Percentiles rank a stretch among this genome's conserved stretches.
Conservation (phyloP, 2,888 invertebrate genomes). For the Linnaemya vulpina region DNA sequence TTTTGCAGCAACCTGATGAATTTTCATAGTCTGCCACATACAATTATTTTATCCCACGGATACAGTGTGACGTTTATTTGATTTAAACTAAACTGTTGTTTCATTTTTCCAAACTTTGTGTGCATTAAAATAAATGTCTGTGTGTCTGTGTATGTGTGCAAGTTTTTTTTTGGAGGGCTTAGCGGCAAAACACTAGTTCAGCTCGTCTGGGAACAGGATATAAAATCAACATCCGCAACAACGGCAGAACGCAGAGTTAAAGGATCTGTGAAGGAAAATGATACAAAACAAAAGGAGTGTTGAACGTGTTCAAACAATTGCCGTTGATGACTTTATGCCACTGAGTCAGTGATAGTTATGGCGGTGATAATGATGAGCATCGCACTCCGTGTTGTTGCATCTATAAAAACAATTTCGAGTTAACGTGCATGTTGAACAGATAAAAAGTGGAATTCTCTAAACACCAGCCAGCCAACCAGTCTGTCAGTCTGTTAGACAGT, state of each 20-base stretch:
- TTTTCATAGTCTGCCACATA: not conserved
- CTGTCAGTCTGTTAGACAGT: no score
- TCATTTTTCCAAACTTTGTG: not conserved
- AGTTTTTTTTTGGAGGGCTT: no score
- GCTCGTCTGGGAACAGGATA: not conserved
- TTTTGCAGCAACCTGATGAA: not conserved
- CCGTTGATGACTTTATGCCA: constrained; percentile 11
- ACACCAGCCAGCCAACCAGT: no score
- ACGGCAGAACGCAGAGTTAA: not conserved
- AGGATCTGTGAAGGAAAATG: constrained; percentile 12
- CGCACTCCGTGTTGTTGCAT: constrained; percentile 28
- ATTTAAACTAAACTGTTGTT: constrained; percentile 14
- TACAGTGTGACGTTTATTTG: constrained; percentile 23
- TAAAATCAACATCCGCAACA: not conserved
- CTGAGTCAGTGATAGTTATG: constrained; percentile 28
- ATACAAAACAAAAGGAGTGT: constrained; percentile 22
- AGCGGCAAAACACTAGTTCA: no score
- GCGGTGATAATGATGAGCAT: constrained; percentile 17
- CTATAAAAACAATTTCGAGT: constrained; percentile 7
- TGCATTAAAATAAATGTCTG: not conserved
- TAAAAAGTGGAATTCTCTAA: not conserved
- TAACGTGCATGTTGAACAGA: constrained; percentile 19
- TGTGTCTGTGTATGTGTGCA: no score
- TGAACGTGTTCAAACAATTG: constrained; percentile 29
- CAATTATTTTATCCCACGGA: not conserved